Conservation (phyloP, 1,140 invertebrate genomes). For the Drosophila pallidifrons region DNA sequence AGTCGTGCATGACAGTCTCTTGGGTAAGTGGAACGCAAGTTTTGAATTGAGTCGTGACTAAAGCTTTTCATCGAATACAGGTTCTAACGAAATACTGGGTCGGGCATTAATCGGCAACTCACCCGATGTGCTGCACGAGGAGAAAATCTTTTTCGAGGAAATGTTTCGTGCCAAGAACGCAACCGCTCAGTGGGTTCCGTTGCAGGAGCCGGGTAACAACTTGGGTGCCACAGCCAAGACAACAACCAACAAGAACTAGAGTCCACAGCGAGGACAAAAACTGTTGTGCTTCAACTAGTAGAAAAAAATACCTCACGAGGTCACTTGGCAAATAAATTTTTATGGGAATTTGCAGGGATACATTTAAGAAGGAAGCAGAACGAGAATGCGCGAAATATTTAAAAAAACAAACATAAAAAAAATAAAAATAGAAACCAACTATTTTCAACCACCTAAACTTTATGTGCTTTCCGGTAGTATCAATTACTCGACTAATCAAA, state of each 20-base stretch:
- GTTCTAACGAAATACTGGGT: conserved; percentile 86
- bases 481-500: conserved; percentile 55
- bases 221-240: conserved; percentile 62
- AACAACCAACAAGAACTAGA: conserved; percentile 68
- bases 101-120: conserved; percentile 85
- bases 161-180: conserved; percentile 87
- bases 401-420: conserved; percentile 32
- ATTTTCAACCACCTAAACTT: conserved; percentile 37
- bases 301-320: background rate
- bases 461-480: conserved; percentile 66
- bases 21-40: conserved; percentile 72
- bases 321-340: conserved; percentile 16
- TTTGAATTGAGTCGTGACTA: background rate
- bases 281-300: conserved; percentile 22
- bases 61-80: conserved; percentile 37
- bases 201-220: conserved; percentile 76
- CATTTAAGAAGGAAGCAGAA: conserved; percentile 29
- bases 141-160: conserved; percentile 86
- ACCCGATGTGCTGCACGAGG: conserved; percentile 83
- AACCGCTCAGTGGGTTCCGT: conserved; percentile 87
- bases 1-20: conserved; percentile 86
- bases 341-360: conserved; percentile 49
- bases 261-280: conserved; percentile 23
- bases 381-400: conserved; percentile 16
- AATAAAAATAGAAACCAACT: conserved; percentile 25